Evolutionary conservation across 2,797 vertebrate species (phyloP), one percentile per base, ranked within the genome.

Genomic region (Acanthurus tractus): DNA sequence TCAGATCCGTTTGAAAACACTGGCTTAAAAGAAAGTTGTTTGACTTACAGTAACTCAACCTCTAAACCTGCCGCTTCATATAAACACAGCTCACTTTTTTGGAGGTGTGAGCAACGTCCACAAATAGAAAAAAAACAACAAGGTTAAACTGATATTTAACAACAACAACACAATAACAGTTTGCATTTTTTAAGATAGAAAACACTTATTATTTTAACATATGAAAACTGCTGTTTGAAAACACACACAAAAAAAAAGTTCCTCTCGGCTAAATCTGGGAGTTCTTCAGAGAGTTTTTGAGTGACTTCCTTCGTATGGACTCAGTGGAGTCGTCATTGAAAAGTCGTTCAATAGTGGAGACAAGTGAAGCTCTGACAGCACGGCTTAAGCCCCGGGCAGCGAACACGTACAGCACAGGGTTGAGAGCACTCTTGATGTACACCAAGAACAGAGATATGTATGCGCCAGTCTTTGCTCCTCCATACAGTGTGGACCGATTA

Each of bases 341-440:
- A 77, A 96, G 84, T 34, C 86, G 85, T n/a, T 93, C 93, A 1
- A 96, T 88, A 0, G 94, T 94, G 23, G 95, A 96, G 61, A 93
- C 71, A 2, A 96, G 54, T 0, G 95, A 96, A 18, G 84, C 91
- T 18, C 74, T 91, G 57, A 96, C 55, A 0, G 90, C 93, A 0
- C 85, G 88, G 17, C 95, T 68, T 5, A 96, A 83, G 56, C 95
- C 95, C 13, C 93, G 87, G 12, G 95, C 95, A 3, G 94, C 95
- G 6, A 96, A 96, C 53, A 96, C 95, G 1, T 96, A 96, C 70
- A 96, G 76, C 23, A 95, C 78, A 0, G 95, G 95, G 69, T 96
- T 96, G 0, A 96, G 90, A 0, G 93, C 91, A 2, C 95, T 92
- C 67, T 96, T 96, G 4, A 91, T 44, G 88, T 96, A 96, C 55